Evolutionary conservation across 2,797 vertebrate species (phyloP).

Genomic region (Anolis apletophallus): DNA sequence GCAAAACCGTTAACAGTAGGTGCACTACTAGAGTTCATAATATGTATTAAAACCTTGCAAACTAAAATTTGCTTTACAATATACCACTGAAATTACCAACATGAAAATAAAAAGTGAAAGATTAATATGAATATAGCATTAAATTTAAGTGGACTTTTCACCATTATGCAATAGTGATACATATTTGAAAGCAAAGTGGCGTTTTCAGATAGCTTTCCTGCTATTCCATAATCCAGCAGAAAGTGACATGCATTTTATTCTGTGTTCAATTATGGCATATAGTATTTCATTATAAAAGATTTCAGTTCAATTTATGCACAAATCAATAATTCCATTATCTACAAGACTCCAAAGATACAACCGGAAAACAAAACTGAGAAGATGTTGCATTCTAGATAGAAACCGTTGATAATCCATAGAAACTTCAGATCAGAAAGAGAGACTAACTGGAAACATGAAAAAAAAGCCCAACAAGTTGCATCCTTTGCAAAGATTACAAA

Average conservation of each 20-base stretch:
- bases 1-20: constrained; percentile 6
- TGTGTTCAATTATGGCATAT: background rate
- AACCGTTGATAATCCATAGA: background rate
- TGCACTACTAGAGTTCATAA: background rate
- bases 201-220: background rate
- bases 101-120: background rate
- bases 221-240: background rate
- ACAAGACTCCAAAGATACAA: background rate
- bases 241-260: background rate
- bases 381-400: background rate
- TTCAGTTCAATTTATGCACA: constrained; percentile 20
- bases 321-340: constrained; percentile 13
- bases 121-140: background rate
- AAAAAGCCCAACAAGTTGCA: background rate
- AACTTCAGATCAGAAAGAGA: background rate
- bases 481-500: background rate
- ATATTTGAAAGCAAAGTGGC: background rate
- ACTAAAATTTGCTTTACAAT: background rate
- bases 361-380: background rate
- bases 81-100: background rate
- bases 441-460: background rate
- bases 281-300: background rate
- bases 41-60: background rate
- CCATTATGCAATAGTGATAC: background rate
- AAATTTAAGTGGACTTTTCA: background rate